phyloP scores from a whole-genome alignment of 2,797 vertebrate genomes.

The Acanthurus leucopareius region DNA sequence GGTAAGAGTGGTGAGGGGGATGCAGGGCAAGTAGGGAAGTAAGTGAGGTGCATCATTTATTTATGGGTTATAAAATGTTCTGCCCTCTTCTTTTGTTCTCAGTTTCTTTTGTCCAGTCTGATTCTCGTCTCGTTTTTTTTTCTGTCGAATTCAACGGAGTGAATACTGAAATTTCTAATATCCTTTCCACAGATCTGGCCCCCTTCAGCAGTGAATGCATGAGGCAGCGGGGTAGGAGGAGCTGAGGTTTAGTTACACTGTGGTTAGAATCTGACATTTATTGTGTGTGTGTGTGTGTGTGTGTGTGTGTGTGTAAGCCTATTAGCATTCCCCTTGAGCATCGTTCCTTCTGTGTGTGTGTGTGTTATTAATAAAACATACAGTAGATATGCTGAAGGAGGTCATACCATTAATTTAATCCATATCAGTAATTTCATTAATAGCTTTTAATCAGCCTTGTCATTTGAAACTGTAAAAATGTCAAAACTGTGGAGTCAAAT shows the following conservation, averaged over 20 bases:
- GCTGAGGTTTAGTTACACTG: conserved; percentile 64
- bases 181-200: neutral
- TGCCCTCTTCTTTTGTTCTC: conserved; percentile 23
- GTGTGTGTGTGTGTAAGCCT: conserved; percentile 54
- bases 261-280: conserved; percentile 62
- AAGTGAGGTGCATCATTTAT: conserved; percentile 79
- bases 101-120: conserved; percentile 3
- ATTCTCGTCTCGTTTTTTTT: conserved; percentile 12
- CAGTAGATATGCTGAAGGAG: conserved; percentile 58
- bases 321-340: conserved; percentile 77
- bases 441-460: neutral
- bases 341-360: conserved; percentile 51
- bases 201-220: conserved; percentile 27
- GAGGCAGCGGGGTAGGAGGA: conserved; percentile 48
- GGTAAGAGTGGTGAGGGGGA: conserved; percentile 10
- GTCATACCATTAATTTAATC: conserved; percentile 52
- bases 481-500: neutral
- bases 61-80: conserved; percentile 78
- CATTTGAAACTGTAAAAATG: conserved; percentile 5
- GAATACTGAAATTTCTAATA: conserved; percentile 26
- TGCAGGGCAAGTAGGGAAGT: conserved; percentile 1
- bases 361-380: conserved; percentile 77
- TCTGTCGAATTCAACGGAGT: conserved; percentile 32
- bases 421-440: conserved; percentile 52
- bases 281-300: conserved; percentile 47